Percentiles rank a stretch among this genome's conserved stretches.
Evolutionary conservation across 2,888 invertebrate species (phyloP).

Genomic region (Lingula anatina): DNA sequence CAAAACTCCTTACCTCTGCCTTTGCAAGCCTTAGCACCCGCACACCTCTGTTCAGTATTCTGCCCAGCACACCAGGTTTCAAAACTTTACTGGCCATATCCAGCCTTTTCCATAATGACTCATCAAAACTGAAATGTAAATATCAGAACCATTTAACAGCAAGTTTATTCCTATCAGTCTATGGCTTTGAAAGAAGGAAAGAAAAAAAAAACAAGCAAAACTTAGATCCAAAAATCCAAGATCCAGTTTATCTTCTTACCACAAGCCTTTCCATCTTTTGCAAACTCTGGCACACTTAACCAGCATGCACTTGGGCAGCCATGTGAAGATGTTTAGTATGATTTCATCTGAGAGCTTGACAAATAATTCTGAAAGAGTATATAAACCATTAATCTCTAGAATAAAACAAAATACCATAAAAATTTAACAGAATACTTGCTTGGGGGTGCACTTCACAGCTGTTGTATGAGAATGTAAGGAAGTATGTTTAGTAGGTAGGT

Average conservation of each 20-base stretch:
- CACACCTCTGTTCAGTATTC: conserved; percentile 72
- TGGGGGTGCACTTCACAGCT: background rate
- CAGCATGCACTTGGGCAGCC: conserved; percentile 74
- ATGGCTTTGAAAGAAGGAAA: too few species aligned
- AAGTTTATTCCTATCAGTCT: too few species aligned
- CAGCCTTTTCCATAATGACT: conserved; percentile 78
- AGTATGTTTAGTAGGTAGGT: background rate
- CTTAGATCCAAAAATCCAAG: too few species aligned
- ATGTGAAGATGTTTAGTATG: conserved; percentile 70
- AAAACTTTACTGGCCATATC: conserved; percentile 69
- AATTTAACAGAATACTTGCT: too few species aligned
- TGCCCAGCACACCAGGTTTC: conserved; percentile 65
- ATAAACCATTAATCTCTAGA: too few species aligned
- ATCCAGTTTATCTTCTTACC: conserved; percentile 56
- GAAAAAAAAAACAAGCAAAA: too few species aligned
- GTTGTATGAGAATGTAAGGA: background rate
- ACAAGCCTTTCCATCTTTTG: conserved; percentile 70
- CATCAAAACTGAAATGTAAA: conserved; percentile 63
- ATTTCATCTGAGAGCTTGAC: conserved; percentile 78
- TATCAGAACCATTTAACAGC: too few species aligned
- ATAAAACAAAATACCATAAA: too few species aligned
- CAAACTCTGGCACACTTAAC: conserved; percentile 70
- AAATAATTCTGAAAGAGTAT: conserved; percentile 61
- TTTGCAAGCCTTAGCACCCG: conserved; percentile 73
- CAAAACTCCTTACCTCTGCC: conserved; percentile 74